A percentile compares a stretch with the other conserved stretches of the same genome.
Evolutionary conservation across 1,140 invertebrate species (phyloP).

Genomic region (Drosophila ficusphila): DNA sequence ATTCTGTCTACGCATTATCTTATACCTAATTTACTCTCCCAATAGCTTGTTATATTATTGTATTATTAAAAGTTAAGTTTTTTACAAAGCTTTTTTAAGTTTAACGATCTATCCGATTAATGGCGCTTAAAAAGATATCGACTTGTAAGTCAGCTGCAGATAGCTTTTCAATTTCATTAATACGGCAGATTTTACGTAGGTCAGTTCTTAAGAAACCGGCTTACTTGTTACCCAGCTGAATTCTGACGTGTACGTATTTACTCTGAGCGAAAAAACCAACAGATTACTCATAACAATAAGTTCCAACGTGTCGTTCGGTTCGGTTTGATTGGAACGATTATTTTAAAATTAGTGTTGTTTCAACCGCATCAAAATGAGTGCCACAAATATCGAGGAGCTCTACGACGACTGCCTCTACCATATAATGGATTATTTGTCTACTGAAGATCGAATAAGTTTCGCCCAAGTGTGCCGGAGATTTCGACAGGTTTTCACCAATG

Average conservation of each 20-base stretch:
- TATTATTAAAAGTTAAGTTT: no score
- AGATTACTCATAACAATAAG: slow-evolving; percentile 47
- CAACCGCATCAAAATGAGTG: slow-evolving; percentile 21
- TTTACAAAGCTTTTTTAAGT: no score
- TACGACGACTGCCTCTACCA: slow-evolving; percentile 46
- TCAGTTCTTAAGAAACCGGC: no score
- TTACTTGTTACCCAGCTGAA: no score
- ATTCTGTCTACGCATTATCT: no score
- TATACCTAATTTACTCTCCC: no score
- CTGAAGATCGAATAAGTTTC: slow-evolving; percentile 35
- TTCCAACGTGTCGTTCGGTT: slow-evolving; percentile 38
- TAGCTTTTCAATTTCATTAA: no score
- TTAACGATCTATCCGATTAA: no score
- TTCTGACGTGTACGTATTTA: slow-evolving; percentile 36
- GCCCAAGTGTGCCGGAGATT: slow-evolving; percentile 47
- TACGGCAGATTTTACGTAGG: no score
- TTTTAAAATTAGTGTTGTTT: slow-evolving; percentile 15
- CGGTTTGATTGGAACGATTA: neutral
- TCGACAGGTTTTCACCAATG: slow-evolving; percentile 43
- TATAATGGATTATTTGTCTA: slow-evolving; percentile 27
- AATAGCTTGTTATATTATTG: no score
- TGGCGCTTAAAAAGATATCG: no score
- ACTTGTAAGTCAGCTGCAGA: no score
- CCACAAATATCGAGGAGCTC: slow-evolving; percentile 39
- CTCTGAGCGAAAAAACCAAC: slow-evolving; percentile 4